Evolutionary conservation across 2,113 vertebrate species (phyloP), one percentile per base, ranked within the genome.

Genomic region (Pithys albifrons): DNA sequence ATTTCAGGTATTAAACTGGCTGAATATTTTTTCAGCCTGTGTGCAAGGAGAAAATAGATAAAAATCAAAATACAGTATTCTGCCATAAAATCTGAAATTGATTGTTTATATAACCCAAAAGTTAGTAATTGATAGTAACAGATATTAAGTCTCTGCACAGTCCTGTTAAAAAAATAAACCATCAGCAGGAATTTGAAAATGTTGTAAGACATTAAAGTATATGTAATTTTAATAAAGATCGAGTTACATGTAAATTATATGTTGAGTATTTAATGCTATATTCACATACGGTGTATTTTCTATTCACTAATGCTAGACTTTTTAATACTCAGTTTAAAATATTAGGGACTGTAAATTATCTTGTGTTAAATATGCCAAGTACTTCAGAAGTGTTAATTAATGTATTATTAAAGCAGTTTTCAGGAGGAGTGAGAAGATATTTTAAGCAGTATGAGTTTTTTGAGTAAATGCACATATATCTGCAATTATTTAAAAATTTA

Each of bases 381-480:
- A 85, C 91, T 92, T 96, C 82, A 95, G 95, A 97, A 93, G 89
- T 97, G 96, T 95, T 98, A 98, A 98, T 98, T 97, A 97, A 96
- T 94, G 95, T 95, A 97, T 97, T 97, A 97, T 94, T 95, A 91
- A 96, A 96, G 90, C 78, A 94, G 84, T 94, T 97, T 93, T 94
- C 96, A 92, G 80, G 86, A 89, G 74, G 51, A 65, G 66, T 85
- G 80, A 91, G 73, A 95, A 92, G 65, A 91, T 93, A 93, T 96
- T 92, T 93, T 89, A 86, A 93, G 89, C 58, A 90, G n/a, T 57
- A 84, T 65, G 52, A 20, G 70, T 91, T 93, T 93, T 76, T 77
- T 51, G 22, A 78, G n/a, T 58, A 87, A 85, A 88, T 83, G 51
- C 62, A 93, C 66, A 85, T 59, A 58, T 27, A 89, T 85, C 72